These are phyloP conservation scores for Stichodactyla mertensii DNA, from an alignment of 64 coral and sea anemone species.

Conservation along the genomic window DNA sequence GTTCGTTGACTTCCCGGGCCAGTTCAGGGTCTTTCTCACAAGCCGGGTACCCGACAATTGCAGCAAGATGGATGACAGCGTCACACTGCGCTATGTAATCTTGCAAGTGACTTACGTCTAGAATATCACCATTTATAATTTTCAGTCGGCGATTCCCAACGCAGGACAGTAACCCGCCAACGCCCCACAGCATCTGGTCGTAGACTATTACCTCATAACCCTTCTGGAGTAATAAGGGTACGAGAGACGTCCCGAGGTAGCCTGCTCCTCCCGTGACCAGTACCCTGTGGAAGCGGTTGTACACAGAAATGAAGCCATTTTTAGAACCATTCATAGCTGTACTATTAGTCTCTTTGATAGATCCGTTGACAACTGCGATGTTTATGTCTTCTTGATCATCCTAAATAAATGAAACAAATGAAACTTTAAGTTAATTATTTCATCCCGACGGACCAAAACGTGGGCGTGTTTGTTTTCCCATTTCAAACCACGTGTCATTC, in stretches of 20 bases:
- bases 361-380: neutral
- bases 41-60: constrained; percentile 95
- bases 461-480: too few relatives aligned
- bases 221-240: constrained; percentile 66
- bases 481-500: too few relatives aligned
- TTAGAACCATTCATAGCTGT: neutral
- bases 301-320: neutral
- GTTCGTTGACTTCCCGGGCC: constrained; percentile 65
- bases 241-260: constrained; percentile 86
- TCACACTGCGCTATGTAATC: constrained; percentile 60
- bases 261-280: constrained; percentile 91
- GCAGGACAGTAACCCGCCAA: constrained; percentile 36
- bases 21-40: constrained; percentile 74
- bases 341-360: neutral
- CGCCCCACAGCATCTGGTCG: constrained; percentile 82
- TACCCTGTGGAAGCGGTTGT: constrained; percentile 29
- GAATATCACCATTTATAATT: constrained; percentile 80
- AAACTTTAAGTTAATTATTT: too few relatives aligned
- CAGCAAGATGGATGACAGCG: constrained; percentile 85
- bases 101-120: constrained; percentile 59
- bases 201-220: constrained; percentile 74
- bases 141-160: constrained; percentile 55
- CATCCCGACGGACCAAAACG: too few relatives aligned
- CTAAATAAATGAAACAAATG: neutral
- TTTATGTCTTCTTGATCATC: neutral